Evolutionary conservation across 2,888 invertebrate genomes (phyloP).

Genomic region (Monochamus alternatus): DNA sequence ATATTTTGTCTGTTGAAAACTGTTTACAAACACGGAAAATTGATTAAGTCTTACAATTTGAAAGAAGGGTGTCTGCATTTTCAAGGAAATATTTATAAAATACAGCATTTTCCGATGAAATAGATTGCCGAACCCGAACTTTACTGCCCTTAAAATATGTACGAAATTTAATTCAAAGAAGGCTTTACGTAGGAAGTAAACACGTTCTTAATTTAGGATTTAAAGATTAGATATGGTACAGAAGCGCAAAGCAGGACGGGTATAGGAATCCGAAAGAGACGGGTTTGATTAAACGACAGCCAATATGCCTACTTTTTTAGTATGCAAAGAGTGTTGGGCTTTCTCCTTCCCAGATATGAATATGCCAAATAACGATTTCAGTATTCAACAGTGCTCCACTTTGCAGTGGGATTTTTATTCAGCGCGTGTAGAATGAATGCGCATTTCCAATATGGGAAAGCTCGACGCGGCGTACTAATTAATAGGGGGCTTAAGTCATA

Average conservation of each 20-base stretch:
- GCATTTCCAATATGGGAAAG: constrained; percentile 17
- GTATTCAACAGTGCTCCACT: constrained; percentile 42
- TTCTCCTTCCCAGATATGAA: constrained; percentile 39
- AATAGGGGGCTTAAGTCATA: background rate
- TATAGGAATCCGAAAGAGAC: background rate
- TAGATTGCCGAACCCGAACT: background rate
- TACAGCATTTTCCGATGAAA: too few relatives aligned
- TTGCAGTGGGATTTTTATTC: constrained; percentile 42
- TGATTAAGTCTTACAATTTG: too few relatives aligned
- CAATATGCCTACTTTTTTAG: constrained; percentile 36
- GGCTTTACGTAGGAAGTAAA: background rate
- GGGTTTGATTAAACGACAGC: constrained; percentile 18
- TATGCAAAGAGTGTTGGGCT: constrained; percentile 40
- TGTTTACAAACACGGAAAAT: too few relatives aligned
- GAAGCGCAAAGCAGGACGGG: background rate
- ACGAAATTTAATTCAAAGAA: background rate
- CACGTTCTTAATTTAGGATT: background rate
- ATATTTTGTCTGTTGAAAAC: too few relatives aligned
- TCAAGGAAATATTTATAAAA: too few relatives aligned
- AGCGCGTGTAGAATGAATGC: constrained; percentile 9
- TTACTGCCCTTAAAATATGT: background rate
- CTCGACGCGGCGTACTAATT: constrained; percentile 3
- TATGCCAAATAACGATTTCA: constrained; percentile 41
- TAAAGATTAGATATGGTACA: background rate
- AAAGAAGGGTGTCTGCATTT: too few relatives aligned